Base-by-base conservation (phyloP, 2,797 vertebrate species). In the Taenioides sp. region DNA sequence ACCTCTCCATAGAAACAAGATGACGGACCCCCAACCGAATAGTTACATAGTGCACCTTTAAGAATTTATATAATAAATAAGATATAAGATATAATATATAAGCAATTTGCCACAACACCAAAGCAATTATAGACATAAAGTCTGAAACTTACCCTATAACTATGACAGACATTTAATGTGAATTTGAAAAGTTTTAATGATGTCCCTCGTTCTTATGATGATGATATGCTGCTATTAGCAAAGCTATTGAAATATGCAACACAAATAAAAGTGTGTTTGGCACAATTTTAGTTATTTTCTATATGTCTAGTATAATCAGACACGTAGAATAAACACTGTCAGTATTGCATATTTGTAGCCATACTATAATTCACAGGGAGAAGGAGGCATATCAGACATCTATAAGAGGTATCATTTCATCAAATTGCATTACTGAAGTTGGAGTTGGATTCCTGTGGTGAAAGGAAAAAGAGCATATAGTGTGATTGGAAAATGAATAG, bases 401-500 rank as follows among this genome's bases (percentile, higher is more conserved):
- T 40, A 22, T 22, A 63, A 52, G 58, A 43, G 50, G 25, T 61
- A 65, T 73, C 18, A 7, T 70, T 74, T 88, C 10, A 27, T 59
- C 20, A 67, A 70, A 84, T 65, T 49, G 62, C 77, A 66, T 54
- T 4, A 0, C 73, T 47, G 5, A 63, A 70, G 59, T 65, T 67
- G 25, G 67, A 18, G 70, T 64, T 74, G 78, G 71, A 71, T 85
- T 76, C 74, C 73, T 79, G 70, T 71, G 65, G 77, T n/a, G 34
- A 27, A 67, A n/a, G 27, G 7, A n/a, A 74, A 43, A 76, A 74
- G 18, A 31, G 22, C 23, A 27, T 28, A 65, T 65, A 65, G 40
- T 65, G 23, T 47, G 23, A 49, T 63, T 65, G 43, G 23, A 40
- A 28, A 67, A 31, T 31, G 14, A 23, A 74, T 73, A 76, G 22